Conservation (phyloP, 2,888 invertebrate species). For the Electrophaes corylata region DNA sequence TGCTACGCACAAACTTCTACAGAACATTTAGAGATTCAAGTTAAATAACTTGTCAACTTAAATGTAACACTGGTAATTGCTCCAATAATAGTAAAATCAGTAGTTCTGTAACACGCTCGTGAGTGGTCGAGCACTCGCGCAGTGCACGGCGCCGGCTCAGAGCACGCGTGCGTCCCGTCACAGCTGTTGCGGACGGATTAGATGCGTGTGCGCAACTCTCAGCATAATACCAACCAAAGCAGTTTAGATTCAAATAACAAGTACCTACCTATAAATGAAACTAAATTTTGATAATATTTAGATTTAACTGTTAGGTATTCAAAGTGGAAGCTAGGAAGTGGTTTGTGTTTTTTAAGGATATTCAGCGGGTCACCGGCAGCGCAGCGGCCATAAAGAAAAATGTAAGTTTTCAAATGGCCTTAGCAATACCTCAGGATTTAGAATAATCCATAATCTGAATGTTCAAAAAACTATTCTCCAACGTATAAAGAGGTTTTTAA, state of each 20-base stretch:
- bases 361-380: background rate
- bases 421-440: background rate
- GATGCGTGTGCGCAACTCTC: constrained; percentile 6
- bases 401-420: background rate
- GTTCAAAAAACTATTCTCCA: too few relatives aligned
- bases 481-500: too few relatives aligned
- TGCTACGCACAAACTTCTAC: too few relatives aligned
- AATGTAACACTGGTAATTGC: background rate
- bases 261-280: too few relatives aligned
- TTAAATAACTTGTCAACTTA: too few relatives aligned
- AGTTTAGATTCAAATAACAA: too few relatives aligned
- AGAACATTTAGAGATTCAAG: too few relatives aligned
- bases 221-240: background rate
- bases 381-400: background rate
- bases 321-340: too few relatives aligned
- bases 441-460: too few relatives aligned
- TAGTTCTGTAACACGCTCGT: background rate
- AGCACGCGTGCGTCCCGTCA: constrained; percentile 11
- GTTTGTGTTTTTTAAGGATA: background rate
- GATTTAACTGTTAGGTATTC: too few relatives aligned
- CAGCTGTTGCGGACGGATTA: background rate
- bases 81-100: too few relatives aligned
- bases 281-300: too few relatives aligned
- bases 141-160: constrained; percentile 17
- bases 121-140: constrained; percentile 1